Base-by-base conservation (phyloP, 2,888 invertebrate species). In the Troides helena region DNA sequence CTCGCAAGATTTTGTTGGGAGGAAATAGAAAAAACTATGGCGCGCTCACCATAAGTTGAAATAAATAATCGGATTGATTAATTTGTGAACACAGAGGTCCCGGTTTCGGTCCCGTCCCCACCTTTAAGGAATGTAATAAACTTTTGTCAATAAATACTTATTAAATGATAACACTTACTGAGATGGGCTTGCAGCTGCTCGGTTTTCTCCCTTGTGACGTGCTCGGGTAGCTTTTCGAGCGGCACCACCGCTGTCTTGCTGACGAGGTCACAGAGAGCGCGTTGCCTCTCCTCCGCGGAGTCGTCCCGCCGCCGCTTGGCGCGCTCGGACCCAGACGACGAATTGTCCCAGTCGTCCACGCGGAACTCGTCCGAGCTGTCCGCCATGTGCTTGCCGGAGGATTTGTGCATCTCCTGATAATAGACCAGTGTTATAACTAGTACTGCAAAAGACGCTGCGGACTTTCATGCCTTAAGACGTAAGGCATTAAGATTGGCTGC, bases 351-450 rank as follows among this genome's bases (percentile, higher is more conserved):
- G 30, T 87, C 85, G 62, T 84, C 85, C 57, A 90, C 78, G 71
- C 89, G 89, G 82, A 90, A 93, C 82, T 93, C 93, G 79, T 93
- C 92, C 1, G 92, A 92, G 70, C 91, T 92, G 79, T 93, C 93
- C 63, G 89, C 85, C 92, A 92, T 93, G 83, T 93, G 93, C 74
- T 93, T 93, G 73, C 93, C 93, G 81, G 91, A 91, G 1, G 92
- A 91, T 72, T 93, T 93, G 83, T 93, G 93, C 86, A 92, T 90
- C 76, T 93, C 93, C 93, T 92, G 80, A 14, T 36, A 6, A 25
- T 14, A 39, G 23, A 56, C 8, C 12, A 61, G 10, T 25, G 10
- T 46, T 0, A 61, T 59, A 8, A 39, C 39, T 39, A 10, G 39
- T 10, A 8, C 1, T 7, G 39, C 39, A 39, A 39, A 10, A 10